Conservation (phyloP, 2,888 invertebrate species). For the Sussaba pulchella region DNA sequence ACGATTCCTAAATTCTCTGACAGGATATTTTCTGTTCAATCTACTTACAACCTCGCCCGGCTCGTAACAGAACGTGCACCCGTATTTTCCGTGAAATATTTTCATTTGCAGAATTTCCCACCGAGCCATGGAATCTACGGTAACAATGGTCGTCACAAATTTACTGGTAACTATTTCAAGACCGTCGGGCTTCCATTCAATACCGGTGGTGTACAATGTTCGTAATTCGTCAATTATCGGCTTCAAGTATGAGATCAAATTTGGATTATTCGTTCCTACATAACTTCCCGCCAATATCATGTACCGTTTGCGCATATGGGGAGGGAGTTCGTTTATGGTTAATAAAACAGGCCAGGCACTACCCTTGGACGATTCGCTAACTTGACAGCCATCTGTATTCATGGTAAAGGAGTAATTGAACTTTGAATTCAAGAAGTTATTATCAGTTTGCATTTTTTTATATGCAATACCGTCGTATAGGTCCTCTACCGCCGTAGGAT, state of each 20-base stretch:
- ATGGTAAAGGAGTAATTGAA: slow-evolving; percentile 36
- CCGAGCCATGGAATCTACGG: slow-evolving; percentile 30
- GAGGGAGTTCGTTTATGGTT: slow-evolving; percentile 58
- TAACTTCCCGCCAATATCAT: slow-evolving; percentile 62
- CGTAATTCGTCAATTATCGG: slow-evolving; percentile 43
- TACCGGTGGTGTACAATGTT: slow-evolving; percentile 42
- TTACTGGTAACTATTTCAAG: slow-evolving; percentile 47
- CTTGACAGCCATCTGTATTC: slow-evolving; percentile 21
- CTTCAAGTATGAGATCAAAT: slow-evolving; percentile 33
- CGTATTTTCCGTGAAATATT: slow-evolving; percentile 14
- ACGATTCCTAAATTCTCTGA: not conserved
- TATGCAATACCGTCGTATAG: too few relatives aligned
- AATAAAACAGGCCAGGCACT: slow-evolving; percentile 59
- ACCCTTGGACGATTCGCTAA: slow-evolving; percentile 50
- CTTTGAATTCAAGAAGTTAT: slow-evolving; percentile 24
- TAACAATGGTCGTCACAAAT: slow-evolving; percentile 21
- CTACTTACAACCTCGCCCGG: slow-evolving; percentile 1
- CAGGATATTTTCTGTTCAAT: not conserved
- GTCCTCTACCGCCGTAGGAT: too few relatives aligned
- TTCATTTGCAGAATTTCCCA: slow-evolving; percentile 30
- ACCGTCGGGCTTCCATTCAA: too few relatives aligned
- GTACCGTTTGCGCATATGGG: slow-evolving; percentile 59
- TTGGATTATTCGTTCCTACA: slow-evolving; percentile 45
- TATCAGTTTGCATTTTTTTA: slow-evolving; percentile 8
- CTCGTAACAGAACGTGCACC: slow-evolving; percentile 29